Evolutionary conservation across 1,140 invertebrate genomes (phyloP).

Genomic region (Anthonomus grandis): DNA sequence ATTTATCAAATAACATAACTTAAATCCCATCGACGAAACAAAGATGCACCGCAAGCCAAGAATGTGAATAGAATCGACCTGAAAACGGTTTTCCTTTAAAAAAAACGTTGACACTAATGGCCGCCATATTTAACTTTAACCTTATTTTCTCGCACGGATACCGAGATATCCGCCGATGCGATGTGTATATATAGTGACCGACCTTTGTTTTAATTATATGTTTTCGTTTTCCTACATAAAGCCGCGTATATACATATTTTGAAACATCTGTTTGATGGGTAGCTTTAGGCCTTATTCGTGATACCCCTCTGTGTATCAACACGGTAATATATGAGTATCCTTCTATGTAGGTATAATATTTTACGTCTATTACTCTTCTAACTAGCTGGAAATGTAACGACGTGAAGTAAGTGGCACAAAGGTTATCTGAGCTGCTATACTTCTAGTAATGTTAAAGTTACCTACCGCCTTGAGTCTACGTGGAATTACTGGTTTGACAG

Average conservation of each 20-base stretch:
- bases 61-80: conserved; percentile 10
- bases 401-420: not conserved
- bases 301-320: conserved; percentile 1
- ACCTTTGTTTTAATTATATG: conserved; percentile 24
- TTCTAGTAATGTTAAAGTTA: no score
- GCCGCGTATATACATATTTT: no score
- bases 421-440: not conserved
- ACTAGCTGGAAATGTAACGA: not conserved
- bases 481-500: no score
- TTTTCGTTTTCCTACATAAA: conserved; percentile 13
- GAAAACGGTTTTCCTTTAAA: conserved; percentile 4
- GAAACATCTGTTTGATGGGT: not conserved
- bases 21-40: conserved; percentile 1
- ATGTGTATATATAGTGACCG: no score
- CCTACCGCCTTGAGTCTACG: no score
- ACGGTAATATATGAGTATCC: not conserved
- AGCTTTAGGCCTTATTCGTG: not conserved
- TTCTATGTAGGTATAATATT: not conserved
- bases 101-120: conserved; percentile 14
- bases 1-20: conserved; percentile 2
- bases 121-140: conserved; percentile 26
- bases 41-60: conserved; percentile 5
- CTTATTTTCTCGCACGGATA: conserved; percentile 16
- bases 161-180: conserved; percentile 11
- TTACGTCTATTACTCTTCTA: not conserved